A percentile compares a stretch with the other conserved stretches of the same genome.
phyloP scores from a whole-genome alignment of 2,797 vertebrate species.

The Hapalemur alaotrensis region DNA sequence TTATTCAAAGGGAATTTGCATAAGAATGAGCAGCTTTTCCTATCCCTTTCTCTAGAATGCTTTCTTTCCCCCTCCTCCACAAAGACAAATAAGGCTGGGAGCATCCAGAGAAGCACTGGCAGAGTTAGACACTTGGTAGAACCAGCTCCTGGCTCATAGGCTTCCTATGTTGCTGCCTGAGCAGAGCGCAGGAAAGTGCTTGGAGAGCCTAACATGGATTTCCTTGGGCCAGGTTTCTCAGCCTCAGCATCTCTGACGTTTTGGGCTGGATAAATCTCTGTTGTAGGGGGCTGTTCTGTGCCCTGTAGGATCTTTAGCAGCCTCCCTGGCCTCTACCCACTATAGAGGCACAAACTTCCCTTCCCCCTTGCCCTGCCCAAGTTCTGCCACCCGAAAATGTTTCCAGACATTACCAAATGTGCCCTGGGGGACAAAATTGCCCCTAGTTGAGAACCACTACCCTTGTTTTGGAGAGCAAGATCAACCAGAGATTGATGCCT shows the following conservation, averaged over 20 bases:
- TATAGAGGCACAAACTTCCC: neutral
- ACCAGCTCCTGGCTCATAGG: neutral
- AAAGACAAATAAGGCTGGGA: neutral
- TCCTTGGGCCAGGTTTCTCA: neutral
- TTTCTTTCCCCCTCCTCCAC: neutral
- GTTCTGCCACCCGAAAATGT: neutral
- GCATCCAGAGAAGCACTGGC: neutral
- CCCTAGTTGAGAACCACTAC: neutral
- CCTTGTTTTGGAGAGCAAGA: neutral
- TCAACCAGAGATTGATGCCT: neutral
- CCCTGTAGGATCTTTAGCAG: neutral
- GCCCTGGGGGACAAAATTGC: neutral
- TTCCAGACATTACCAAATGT: neutral
- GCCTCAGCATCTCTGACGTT: neutral
- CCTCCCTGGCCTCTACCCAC: neutral
- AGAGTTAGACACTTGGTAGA: neutral
- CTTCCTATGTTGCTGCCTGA: neutral
- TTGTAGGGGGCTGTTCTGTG: neutral
- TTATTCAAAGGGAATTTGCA: neutral
- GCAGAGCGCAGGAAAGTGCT: neutral
- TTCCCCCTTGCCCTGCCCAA: neutral
- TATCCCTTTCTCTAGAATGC: neutral
- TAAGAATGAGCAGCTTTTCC: neutral
- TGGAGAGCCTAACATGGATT: neutral
- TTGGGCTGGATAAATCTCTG: neutral